Conservation (phyloP, 2,888 invertebrate species). For the Macaria notata region DNA sequence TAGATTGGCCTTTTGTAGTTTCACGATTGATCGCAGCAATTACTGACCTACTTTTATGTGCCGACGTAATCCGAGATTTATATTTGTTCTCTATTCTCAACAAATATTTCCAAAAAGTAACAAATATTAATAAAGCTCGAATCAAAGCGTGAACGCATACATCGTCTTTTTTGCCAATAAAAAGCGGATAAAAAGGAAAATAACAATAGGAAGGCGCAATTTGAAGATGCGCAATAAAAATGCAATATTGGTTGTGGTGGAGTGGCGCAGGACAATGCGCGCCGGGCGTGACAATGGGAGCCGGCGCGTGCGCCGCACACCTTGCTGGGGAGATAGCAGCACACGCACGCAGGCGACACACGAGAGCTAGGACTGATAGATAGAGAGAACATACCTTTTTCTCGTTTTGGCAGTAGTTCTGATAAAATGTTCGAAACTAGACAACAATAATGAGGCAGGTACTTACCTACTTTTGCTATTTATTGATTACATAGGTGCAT, state of each 20-base stretch:
- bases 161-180: conserved; percentile 65
- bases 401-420: too few relatives aligned
- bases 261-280: conserved; percentile 61
- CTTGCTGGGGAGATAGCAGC: conserved; percentile 42
- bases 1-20: conserved; percentile 4
- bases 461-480: too few relatives aligned
- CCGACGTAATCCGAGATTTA: conserved; percentile 39
- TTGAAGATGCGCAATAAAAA: conserved; percentile 80
- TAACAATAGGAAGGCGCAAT: conserved; percentile 59
- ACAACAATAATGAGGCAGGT: too few relatives aligned
- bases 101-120: conserved; percentile 34
- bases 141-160: conserved; percentile 79
- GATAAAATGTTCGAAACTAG: too few relatives aligned
- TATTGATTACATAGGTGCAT: too few relatives aligned
- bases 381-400: too few relatives aligned
- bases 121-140: conserved; percentile 55
- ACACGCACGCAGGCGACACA: not conserved
- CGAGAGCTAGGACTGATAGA: too few relatives aligned
- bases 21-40: conserved; percentile 18
- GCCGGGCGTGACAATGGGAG: conserved; percentile 67
- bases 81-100: conserved; percentile 32
- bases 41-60: conserved; percentile 19
- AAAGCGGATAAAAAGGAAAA: conserved; percentile 66
- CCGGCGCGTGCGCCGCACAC: conserved; percentile 46
- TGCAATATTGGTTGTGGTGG: conserved; percentile 69